Conservation (phyloP, 2,113 vertebrate genomes). For the Lophochroa leadbeateri region DNA sequence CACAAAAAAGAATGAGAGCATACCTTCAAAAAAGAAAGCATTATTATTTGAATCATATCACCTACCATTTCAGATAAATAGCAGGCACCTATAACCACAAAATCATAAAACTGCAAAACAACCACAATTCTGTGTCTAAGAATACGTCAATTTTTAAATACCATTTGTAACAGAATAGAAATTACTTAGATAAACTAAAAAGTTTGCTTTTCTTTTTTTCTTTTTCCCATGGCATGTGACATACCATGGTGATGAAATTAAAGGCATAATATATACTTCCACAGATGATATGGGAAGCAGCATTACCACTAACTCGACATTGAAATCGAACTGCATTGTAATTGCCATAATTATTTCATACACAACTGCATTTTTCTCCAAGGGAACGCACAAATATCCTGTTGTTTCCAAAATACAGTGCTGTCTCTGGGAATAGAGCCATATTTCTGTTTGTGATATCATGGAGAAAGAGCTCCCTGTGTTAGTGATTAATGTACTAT, state of each 20-base stretch:
- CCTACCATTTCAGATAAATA: background rate
- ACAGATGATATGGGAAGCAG: background rate
- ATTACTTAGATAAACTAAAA: background rate
- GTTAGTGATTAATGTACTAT: background rate
- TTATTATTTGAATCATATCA: background rate
- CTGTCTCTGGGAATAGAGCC: background rate
- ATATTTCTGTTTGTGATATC: background rate
- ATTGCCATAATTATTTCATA: background rate
- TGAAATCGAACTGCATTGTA: background rate
- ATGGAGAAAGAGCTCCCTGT: background rate
- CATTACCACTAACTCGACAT: background rate
- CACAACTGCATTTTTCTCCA: background rate
- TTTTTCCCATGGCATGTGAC: background rate
- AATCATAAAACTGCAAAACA: background rate
- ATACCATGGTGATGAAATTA: background rate
- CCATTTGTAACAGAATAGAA: background rate
- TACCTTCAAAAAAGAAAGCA: background rate
- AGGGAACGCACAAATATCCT: background rate
- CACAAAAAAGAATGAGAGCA: background rate
- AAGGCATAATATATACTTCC: background rate
- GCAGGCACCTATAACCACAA: background rate
- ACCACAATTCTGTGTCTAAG: background rate
- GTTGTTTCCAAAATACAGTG: background rate
- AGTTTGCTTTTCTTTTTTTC: background rate
- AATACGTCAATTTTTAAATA: background rate